Base-by-base conservation (phyloP, 1,140 invertebrate genomes). In the Aphaenogaster floridana region DNA sequence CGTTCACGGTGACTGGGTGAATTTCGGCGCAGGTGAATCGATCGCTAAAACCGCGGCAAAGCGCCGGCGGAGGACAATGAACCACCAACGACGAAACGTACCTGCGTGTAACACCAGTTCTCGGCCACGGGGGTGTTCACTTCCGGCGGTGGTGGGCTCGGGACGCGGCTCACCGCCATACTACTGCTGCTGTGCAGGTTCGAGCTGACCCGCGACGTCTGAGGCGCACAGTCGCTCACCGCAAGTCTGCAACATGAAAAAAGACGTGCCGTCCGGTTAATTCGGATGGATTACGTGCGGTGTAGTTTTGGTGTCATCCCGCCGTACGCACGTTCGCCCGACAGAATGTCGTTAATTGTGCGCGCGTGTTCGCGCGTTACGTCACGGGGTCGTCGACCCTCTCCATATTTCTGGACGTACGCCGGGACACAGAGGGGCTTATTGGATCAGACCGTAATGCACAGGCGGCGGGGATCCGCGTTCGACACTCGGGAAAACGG, bases 31-130 rank as follows among this genome's bases (percentile, higher is more conserved):
- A 39, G 78, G 28, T 42, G 78, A 39, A 80, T 80, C 78, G 78
- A 81, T 81, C 78, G 78, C 63, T 64, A 54, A n/a, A 80, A 69
- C 34, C 63, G 2, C 61, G 39, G 61, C 77, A 17, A 6, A n/a
- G 17, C 45, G 34, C 36, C 61, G 7, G 45, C 36, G n/a, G 63
- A 50, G 66, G 52, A 83, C 79, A 71, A 72, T 45, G 66, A 83
- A 50, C 80, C 68, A 72, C 36, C 57, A n/a, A 66, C 48, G 6
- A 50, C 17, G 77, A 8, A 79, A 94, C 95, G 96, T 96, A 99
- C 98, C 97, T 99, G 98, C 94, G 98, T 99, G 94, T 99, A 99
- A 97, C 98, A 99, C 98, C 98, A 99, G 96, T 99, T 99, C 96
- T 99, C 98, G 64, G 98, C 98, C 86, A 99, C 98, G 92, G 98